These are phyloP conservation scores for Passer domesticus DNA, from an alignment of 2,113 vertebrate species.

Conservation along the genomic window DNA sequence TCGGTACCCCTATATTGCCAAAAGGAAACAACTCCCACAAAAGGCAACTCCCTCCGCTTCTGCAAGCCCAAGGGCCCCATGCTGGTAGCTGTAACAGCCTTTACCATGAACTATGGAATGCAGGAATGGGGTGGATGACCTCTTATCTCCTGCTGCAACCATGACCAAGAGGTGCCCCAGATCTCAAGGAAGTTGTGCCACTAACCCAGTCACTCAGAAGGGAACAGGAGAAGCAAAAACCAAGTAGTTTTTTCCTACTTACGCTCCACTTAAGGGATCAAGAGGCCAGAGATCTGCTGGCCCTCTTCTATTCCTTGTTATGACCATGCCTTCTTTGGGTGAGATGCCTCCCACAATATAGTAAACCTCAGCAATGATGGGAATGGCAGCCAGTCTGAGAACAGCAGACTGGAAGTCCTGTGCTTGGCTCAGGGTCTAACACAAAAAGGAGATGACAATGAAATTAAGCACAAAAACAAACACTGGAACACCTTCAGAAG, in stretches of 20 bases:
- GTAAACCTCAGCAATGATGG: constrained; percentile 90
- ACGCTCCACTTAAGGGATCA: constrained; percentile 81
- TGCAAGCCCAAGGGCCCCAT: background rate
- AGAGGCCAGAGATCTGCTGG: constrained; percentile 91
- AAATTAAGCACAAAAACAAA: background rate
- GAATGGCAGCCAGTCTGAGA: constrained; percentile 78
- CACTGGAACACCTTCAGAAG: background rate
- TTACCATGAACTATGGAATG: background rate
- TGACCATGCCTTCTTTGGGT: constrained; percentile 84
- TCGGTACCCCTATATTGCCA: background rate
- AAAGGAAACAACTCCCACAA: background rate
- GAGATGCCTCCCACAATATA: constrained; percentile 86
- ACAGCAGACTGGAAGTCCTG: constrained; percentile 84
- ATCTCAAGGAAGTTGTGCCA: background rate
- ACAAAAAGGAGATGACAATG: background rate
- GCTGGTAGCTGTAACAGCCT: background rate
- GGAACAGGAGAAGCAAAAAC: background rate
- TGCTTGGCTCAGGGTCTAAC: constrained; percentile 75
- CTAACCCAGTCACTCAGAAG: background rate
- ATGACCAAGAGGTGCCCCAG: background rate
- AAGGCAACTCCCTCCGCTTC: background rate
- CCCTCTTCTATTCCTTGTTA: constrained; percentile 85
- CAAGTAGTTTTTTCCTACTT: background rate
- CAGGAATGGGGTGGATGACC: fast-evolving
- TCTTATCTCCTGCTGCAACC: background rate